Base-by-base conservation (phyloP, 2,888 invertebrate genomes). In the Eristalis arbustorum region DNA sequence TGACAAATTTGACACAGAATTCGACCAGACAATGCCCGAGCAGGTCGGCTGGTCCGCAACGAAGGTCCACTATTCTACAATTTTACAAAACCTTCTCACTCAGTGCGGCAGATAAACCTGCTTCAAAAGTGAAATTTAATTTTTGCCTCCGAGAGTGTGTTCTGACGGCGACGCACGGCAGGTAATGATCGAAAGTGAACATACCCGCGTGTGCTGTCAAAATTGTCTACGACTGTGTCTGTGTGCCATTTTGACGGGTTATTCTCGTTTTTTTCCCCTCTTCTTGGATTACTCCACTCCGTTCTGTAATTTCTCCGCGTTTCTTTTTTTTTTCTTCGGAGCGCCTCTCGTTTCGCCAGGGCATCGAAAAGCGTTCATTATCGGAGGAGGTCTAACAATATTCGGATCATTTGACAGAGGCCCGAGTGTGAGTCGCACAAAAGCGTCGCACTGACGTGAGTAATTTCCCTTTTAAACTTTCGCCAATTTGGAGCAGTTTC, bases 391-490 rank as follows among this genome's bases (percentile, higher is more conserved):
- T 28, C 31, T 62, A 73, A 73, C 66, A 66, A 34, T 78, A 62
- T 40, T 73, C 28, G 80, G 69, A 74, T 62, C 68, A 81, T 69
- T 73, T 64, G 69, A 13, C 68, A 63, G n/a, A n/a, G 25, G 31
- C 31, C 31, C 31, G 37, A 28, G 34, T n/a, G 37, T 25, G 31
- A 22, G 61, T 11, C 23, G 3, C 25, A 68, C 71, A 71, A 59
- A 71, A 40, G 57, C 25, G 56, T 23, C 34, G 37, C 37, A 59
- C 42, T 49, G 37, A 78, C 34, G 68, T 13, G 22, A 71, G 40
- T 63, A 77, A 69, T 81, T 85, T 85, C 74, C 59, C 82, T 85
- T 85, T 85, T 78, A 67, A 71, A 82, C 82, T 82, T 87, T 87
- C 82, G 77, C 85, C 74, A 62, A 78, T 67, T 66, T 56, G 68